phyloP scores from a whole-genome alignment of 2,113 vertebrate genomes.

The Istiophorus platypterus region DNA sequence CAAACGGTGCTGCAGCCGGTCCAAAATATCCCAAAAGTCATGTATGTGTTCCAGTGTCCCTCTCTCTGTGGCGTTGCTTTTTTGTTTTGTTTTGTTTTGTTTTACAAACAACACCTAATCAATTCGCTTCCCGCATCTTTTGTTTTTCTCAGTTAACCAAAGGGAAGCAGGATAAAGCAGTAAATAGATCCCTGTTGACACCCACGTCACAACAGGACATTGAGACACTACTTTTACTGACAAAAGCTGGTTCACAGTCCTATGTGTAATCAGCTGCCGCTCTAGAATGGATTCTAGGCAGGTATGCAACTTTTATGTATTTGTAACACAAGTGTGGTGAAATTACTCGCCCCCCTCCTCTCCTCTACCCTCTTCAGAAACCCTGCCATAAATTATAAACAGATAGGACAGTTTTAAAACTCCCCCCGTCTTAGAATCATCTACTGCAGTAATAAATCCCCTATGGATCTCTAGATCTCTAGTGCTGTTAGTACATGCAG shows the following conservation, averaged over 20 bases:
- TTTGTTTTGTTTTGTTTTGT: background rate
- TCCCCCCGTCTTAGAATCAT: no score
- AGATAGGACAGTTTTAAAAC: background rate
- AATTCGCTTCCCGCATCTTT: background rate
- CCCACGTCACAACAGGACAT: background rate
- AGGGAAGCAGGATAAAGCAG: constrained; percentile 36
- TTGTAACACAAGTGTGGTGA: background rate
- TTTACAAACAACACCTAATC: background rate
- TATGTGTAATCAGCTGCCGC: background rate
- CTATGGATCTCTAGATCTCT: background rate
- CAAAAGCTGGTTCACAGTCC: background rate
- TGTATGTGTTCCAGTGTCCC: background rate
- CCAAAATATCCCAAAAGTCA: background rate
- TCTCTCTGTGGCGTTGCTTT: background rate
- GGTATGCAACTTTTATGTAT: background rate
- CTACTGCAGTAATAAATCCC: background rate
- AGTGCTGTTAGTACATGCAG: constrained; percentile 7
- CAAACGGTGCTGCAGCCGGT: background rate
- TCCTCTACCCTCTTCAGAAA: background rate
- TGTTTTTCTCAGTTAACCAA: background rate
- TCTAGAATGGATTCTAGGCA: background rate
- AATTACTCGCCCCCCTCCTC: background rate
- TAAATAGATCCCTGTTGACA: constrained; percentile 37
- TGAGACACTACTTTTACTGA: background rate
- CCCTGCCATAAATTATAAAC: background rate